Evolutionary conservation across 2,888 invertebrate species (phyloP).

Genomic region (Toxonevra muliebris): DNA sequence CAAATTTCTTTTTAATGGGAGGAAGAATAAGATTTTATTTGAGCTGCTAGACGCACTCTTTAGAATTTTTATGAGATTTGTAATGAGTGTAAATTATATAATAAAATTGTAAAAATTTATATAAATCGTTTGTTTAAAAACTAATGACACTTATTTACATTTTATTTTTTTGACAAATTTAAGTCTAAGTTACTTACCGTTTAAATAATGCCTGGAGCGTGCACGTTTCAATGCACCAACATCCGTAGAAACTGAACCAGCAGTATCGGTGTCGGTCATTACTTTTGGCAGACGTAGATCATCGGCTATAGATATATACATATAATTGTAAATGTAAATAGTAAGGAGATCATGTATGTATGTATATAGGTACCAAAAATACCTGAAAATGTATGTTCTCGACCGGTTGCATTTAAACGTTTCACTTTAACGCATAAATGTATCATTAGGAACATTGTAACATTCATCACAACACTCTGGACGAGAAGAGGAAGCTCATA

Average conservation of each 20-base stretch:
- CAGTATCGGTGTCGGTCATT: conserved; percentile 60
- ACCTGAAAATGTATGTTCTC: conserved; percentile 87
- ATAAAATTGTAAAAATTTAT: conserved; percentile 1
- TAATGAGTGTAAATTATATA: background rate
- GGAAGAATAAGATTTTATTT: too few species aligned
- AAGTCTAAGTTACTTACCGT: conserved; percentile 52
- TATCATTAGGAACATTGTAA: conserved; percentile 95
- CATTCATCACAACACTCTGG: conserved; percentile 97
- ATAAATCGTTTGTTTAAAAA: too few species aligned
- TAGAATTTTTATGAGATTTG: too few species aligned
- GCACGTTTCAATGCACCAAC: conserved; percentile 57
- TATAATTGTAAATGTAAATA: conserved; percentile 5
- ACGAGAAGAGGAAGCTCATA: conserved; percentile 94
- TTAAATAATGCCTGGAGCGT: conserved; percentile 64
- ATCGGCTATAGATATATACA: conserved; percentile 47
- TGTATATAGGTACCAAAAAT: conserved; percentile 49
- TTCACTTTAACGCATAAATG: conserved; percentile 89
- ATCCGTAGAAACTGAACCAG: conserved; percentile 54
- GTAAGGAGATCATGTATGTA: background rate
- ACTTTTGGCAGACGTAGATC: conserved; percentile 63
- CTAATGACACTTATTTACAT: too few species aligned
- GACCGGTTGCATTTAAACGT: conserved; percentile 71
- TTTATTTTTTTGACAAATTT: too few species aligned
- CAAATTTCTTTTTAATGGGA: too few species aligned
- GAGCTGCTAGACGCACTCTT: too few species aligned